A percentile compares a stretch with the other conserved stretches of the same genome.
These are phyloP conservation scores for Phacellophora camtschatica DNA, from an alignment of 30 jellyfish, hydroid and myxozoan genomes.

Conservation along the genomic window DNA sequence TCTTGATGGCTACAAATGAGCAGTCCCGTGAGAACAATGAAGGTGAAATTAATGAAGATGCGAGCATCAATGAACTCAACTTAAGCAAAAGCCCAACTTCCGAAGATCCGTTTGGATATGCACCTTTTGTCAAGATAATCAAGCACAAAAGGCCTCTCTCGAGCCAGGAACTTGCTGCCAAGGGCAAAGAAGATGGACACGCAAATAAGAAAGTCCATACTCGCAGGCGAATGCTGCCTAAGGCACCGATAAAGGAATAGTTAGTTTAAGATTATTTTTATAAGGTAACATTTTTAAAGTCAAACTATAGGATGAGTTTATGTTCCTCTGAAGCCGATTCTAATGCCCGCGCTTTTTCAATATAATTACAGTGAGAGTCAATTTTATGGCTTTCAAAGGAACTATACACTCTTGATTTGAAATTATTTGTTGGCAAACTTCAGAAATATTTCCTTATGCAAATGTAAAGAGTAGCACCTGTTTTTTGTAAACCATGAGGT, in stretches of 20 bases:
- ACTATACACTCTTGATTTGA: no score
- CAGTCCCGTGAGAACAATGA: neutral
- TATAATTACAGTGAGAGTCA: no score
- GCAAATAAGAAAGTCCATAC: conserved; percentile 19
- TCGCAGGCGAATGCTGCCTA: conserved; percentile 55
- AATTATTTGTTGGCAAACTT: no score
- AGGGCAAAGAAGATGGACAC: neutral
- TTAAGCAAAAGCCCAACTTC: conserved; percentile 17
- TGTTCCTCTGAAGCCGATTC: no score
- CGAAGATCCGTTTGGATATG: conserved; percentile 90
- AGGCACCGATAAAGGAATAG: conserved; percentile 37
- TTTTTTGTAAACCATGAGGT: no score
- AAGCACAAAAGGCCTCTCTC: conserved; percentile 53
- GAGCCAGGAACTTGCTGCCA: conserved; percentile 47
- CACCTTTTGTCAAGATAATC: conserved; percentile 71
- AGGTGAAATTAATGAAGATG: neutral
- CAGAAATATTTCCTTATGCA: no score
- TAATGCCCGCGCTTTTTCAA: no score
- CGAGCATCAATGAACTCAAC: neutral
- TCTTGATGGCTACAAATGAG: neutral
- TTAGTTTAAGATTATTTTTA: no score
- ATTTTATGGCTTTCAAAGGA: no score
- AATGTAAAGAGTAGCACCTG: no score
- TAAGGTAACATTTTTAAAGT: no score
- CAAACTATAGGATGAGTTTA: no score